Conservation (phyloP, 2,888 invertebrate species). For the Tiphia femorata region DNA sequence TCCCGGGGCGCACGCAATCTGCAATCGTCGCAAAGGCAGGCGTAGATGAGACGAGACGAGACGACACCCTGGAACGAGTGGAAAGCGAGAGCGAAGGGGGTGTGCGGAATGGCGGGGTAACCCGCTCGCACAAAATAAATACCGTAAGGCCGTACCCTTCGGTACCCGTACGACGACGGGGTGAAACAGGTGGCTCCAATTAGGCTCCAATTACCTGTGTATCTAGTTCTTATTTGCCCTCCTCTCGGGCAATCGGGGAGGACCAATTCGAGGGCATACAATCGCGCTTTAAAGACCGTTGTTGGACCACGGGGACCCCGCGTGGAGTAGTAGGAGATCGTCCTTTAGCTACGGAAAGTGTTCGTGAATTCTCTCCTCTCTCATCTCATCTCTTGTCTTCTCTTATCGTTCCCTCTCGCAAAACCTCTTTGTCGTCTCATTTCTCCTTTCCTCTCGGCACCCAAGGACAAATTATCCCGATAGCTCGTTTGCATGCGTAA, state of each 20-base stretch:
- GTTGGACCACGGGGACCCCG: no score
- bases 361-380: no score
- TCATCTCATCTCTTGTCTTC: no score
- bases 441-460: no score
- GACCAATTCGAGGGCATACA: not conserved
- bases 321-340: no score
- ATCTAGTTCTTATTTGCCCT: constrained; percentile 49
- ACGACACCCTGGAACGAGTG: not conserved
- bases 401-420: no score
- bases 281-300: constrained; percentile 6
- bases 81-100: not conserved
- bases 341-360: no score
- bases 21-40: not conserved
- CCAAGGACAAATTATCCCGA: no score
- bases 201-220: constrained; percentile 55
- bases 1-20: not conserved
- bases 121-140: constrained; percentile 29
- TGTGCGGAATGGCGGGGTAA: constrained; percentile 2
- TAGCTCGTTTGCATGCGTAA: no score
- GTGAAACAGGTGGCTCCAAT: constrained; percentile 54
- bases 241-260: constrained; percentile 14
- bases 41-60: no score
- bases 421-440: no score
- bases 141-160: constrained; percentile 31
- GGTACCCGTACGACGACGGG: constrained; percentile 27